These are phyloP conservation scores for Astropecten irregularis DNA, from an alignment of 53 echinoderm and acorn worm genomes.

Conservation along the genomic window DNA sequence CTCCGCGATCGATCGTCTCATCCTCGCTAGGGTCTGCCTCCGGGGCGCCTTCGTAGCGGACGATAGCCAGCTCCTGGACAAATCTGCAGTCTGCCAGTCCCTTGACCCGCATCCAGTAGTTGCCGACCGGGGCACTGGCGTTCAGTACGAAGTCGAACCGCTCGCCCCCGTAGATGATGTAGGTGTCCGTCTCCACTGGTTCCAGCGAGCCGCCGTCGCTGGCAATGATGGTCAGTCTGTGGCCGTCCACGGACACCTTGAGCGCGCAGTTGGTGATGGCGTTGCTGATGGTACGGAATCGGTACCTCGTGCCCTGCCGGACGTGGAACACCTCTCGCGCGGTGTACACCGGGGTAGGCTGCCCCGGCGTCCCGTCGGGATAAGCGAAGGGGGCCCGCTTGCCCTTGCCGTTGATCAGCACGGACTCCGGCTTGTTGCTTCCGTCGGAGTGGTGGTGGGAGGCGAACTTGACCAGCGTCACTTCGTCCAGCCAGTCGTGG, in stretches of 20 bases:
- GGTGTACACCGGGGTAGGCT: constrained; percentile 41
- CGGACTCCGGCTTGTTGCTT: constrained; percentile 77
- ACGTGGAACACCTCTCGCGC: constrained; percentile 72
- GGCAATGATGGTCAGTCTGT: constrained; percentile 74
- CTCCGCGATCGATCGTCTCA: constrained; percentile 35
- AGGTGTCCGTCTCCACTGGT: constrained; percentile 59
- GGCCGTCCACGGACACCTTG: constrained; percentile 77
- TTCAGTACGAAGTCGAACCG: constrained; percentile 81
- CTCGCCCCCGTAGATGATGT: constrained; percentile 85
- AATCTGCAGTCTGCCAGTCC: constrained; percentile 60
- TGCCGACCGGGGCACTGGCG: constrained; percentile 72
- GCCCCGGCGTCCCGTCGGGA: not conserved
- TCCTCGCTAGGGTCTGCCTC: constrained; percentile 23
- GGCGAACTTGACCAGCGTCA: constrained; percentile 77
- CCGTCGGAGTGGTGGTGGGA: constrained; percentile 79
- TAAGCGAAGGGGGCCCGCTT: constrained; percentile 35
- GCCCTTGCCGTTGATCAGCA: constrained; percentile 92
- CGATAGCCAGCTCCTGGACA: constrained; percentile 77
- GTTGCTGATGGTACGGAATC: constrained; percentile 87
- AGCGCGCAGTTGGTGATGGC: constrained; percentile 90
- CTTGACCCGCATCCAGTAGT: constrained; percentile 85
- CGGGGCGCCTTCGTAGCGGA: constrained; percentile 77
- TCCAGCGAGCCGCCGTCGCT: constrained; percentile 75
- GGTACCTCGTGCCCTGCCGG: constrained; percentile 62
- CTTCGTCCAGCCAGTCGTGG: constrained; percentile 84